Conservation (phyloP, 2,888 invertebrate species). For the Cremastobaeus sp. region DNA sequence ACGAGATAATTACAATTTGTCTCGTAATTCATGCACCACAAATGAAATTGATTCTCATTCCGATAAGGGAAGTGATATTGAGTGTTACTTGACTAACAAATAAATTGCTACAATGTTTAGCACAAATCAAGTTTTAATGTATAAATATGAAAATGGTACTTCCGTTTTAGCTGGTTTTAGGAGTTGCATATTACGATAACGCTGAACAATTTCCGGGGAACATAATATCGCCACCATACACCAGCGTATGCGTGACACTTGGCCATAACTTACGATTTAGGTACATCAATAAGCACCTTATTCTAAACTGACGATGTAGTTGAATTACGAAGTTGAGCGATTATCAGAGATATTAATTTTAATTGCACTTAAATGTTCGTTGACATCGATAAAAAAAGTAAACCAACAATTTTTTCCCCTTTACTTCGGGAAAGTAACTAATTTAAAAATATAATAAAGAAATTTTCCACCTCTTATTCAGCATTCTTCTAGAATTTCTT, state of each 20-base stretch:
- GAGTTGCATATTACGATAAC: slow-evolving; percentile 48
- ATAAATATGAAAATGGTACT: slow-evolving; percentile 30
- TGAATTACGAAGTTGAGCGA: slow-evolving; percentile 41
- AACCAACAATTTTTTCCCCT: background rate
- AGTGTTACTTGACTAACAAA: background rate
- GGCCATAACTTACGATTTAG: slow-evolving; percentile 49
- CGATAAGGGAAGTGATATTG: background rate
- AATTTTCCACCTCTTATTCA: no score
- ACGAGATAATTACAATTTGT: no score
- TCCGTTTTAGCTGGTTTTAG: slow-evolving; percentile 38
- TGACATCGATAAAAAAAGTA: no score
- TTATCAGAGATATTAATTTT: slow-evolving; percentile 36
- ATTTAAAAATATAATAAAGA: no score
- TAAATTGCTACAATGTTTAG: slow-evolving; percentile 1
- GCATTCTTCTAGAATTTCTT: no score
- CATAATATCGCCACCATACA: slow-evolving; percentile 33
- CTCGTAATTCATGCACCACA: no score
- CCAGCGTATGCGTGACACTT: slow-evolving; percentile 40
- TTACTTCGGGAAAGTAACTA: no score
- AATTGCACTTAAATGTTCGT: slow-evolving; percentile 5
- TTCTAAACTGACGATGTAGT: slow-evolving; percentile 44
- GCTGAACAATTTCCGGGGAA: slow-evolving; percentile 47
- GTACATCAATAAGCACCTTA: slow-evolving; percentile 54
- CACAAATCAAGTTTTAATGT: slow-evolving; percentile 9
- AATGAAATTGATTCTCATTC: no score